Base-by-base conservation (phyloP, 1,140 invertebrate genomes). In the Acromyrmex charruanus region DNA sequence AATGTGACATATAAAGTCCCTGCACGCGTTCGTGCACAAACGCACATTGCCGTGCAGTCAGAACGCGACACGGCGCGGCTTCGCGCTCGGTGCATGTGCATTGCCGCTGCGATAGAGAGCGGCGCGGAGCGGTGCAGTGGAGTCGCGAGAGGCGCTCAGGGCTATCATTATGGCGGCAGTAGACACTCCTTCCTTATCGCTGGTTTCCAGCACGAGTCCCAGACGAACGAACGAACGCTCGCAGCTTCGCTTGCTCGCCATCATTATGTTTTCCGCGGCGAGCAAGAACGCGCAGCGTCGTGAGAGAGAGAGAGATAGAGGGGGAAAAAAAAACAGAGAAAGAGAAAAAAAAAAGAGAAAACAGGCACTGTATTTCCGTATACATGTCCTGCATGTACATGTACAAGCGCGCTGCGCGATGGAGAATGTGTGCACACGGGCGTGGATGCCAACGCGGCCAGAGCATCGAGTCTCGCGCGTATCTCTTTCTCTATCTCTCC, bases 161-260 rank as follows among this genome's bases (percentile, higher is more conserved):
- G 92, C 94, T 94, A 94, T 94, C 90, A 94, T 94, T 94, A 94
- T 94, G 93, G 93, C 93, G 92, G 93, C 93, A 93, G 92, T 93
- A 93, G 94, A 94, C 94, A 94, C 94, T 94, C 94, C 94, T 93
- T 94, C 93, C 94, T 94, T 94, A 94, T 94, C 94, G 94, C 92
- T 69, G 92, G 91, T 94, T 94, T 94, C 93, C 92, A 94, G 93
- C 92, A 91, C 90, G 88, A 91, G 88, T 90, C 89, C 89, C 88
- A 88, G 81, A 77, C 89, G 89, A 87, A 85, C 85, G 90, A 68
- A 80, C 77, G 77, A 69, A 80, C 88, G 89, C 77, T 87, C 68
- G 84, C 85, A 87, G 88, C 88, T 90, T 87, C 81, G 77, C 55
- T 93, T 90, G 92, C 92, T 93, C 93, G 93, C 93, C 93, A 94